Conservation (phyloP, 2,113 vertebrate species). For the Butorides virescens region DNA sequence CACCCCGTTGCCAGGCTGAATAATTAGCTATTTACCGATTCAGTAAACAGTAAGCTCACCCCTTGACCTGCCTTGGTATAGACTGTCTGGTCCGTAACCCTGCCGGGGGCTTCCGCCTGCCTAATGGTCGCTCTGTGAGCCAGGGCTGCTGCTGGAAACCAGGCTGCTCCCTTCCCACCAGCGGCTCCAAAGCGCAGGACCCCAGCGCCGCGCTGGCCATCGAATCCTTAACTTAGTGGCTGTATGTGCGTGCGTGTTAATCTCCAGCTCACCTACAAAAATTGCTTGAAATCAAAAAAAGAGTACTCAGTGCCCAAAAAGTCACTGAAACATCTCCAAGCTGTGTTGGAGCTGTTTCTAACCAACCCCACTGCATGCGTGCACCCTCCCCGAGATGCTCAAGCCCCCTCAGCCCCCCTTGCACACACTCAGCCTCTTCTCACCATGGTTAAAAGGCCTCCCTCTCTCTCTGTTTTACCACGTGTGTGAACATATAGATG, state of each 20-base stretch:
- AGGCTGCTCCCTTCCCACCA: background rate
- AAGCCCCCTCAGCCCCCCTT: accelerated
- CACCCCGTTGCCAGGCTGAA: background rate
- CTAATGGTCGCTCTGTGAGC: background rate
- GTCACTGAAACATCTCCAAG: background rate
- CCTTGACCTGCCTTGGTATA: constrained; percentile 12
- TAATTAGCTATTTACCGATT: constrained; percentile 39
- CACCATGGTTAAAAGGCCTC: background rate
- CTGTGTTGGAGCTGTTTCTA: background rate
- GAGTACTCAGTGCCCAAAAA: background rate
- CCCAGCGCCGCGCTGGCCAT: background rate
- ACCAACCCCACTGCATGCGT: accelerated
- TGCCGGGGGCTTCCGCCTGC: background rate
- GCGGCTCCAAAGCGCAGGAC: background rate
- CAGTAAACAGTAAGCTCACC: constrained; percentile 12
- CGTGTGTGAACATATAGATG: background rate
- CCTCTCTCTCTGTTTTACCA: background rate
- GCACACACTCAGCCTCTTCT: background rate
- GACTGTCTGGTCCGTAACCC: constrained; percentile 20
- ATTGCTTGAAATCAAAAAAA: background rate
- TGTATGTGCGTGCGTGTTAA: background rate
- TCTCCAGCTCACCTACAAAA: background rate
- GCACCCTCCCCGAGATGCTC: background rate
- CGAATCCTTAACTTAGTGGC: background rate
- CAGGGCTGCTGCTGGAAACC: background rate